Percentiles rank a stretch among this genome's conserved stretches.
phyloP scores from a whole-genome alignment of 2,888 invertebrate genomes.

The Pheosia gnoma region DNA sequence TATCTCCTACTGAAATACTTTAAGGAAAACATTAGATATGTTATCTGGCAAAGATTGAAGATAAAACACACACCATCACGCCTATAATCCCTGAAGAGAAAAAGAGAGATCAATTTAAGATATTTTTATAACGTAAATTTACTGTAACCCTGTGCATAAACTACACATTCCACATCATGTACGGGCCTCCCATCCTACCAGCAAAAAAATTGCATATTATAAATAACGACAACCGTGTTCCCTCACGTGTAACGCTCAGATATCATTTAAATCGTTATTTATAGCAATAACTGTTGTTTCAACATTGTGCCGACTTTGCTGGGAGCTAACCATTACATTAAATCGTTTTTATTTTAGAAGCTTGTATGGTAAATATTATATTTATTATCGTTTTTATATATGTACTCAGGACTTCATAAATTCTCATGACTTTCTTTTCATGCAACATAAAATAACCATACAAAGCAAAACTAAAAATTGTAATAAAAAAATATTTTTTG shows the following conservation, averaged over 20 bases:
- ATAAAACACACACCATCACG: too few relatives aligned
- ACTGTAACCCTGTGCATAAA: neutral
- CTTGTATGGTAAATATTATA: neutral
- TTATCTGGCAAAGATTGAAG: too few relatives aligned
- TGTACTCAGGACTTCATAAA: too few relatives aligned
- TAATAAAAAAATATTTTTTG: constrained; percentile 8
- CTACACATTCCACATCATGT: neutral
- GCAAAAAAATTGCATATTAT: constrained; percentile 22
- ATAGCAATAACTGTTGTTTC: constrained; percentile 34
- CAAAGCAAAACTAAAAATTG: neutral
- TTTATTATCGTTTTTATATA: too few relatives aligned
- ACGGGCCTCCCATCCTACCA: neutral
- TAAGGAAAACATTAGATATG: too few relatives aligned
- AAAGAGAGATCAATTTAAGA: too few relatives aligned
- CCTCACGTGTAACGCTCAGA: constrained; percentile 37
- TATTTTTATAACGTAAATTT: too few relatives aligned
- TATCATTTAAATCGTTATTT: constrained; percentile 37
- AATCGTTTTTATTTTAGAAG: neutral
- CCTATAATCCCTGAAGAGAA: too few relatives aligned
- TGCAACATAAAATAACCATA: too few relatives aligned
- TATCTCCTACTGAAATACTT: too few relatives aligned
- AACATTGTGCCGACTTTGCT: constrained; percentile 22
- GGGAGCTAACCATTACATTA: neutral
- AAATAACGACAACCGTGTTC: constrained; percentile 30
- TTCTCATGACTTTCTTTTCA: too few relatives aligned